Evolutionary conservation across 1,140 invertebrate species (phyloP), one percentile per base, ranked within the genome.

Genomic region (Pseudomyrmex cubaensis): DNA sequence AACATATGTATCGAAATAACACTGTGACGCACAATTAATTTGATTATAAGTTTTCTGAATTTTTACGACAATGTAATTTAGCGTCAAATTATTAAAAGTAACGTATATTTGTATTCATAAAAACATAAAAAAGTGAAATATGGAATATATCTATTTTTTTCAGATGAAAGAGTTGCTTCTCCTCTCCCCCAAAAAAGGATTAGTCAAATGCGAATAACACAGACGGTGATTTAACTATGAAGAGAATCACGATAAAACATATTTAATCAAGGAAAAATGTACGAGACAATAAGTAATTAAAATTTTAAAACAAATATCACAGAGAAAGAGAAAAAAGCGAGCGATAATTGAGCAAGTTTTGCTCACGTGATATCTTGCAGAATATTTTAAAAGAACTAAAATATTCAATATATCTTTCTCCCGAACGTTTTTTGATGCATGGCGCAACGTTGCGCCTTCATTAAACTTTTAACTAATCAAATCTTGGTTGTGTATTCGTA

Each of bases 391-490:
- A 56, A 76, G 4, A 17, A 44, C 56, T 35, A 52, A 76, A 44
- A 13, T 13, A 64, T 46, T 57, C 17, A 54, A 57, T 56, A 15
- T 10, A 5, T 5, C 25, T 56, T 69, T 54, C 3, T 8, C 2
- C 2, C 12, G 4, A 54, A 15, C 1, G 10, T 35, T 76, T 59
- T 67, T 57, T 69, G 1, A 46, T 20, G 1, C 10, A 46, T 57
- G 9, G 0, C 20, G 0, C 20, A 44, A 17, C 0, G 2, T 70
- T 17, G 15, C 35, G 35, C 69, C 10, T 59, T 59, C 57, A 70
- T 70, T n/a, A 69, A 70, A 78, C 15, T 80, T 66, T 63, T 4
- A 72, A 25, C 1, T 70, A 35, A 57, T 35, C 5, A 2, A 70
- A 70, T 70, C 15, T 64, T 44, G 61, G 35, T 57, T 57, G 8